A percentile compares a stretch with the other conserved stretches of the same genome.
phyloP scores from a whole-genome alignment of 2,888 invertebrate species.

The Slavum lentiscoides region DNA sequence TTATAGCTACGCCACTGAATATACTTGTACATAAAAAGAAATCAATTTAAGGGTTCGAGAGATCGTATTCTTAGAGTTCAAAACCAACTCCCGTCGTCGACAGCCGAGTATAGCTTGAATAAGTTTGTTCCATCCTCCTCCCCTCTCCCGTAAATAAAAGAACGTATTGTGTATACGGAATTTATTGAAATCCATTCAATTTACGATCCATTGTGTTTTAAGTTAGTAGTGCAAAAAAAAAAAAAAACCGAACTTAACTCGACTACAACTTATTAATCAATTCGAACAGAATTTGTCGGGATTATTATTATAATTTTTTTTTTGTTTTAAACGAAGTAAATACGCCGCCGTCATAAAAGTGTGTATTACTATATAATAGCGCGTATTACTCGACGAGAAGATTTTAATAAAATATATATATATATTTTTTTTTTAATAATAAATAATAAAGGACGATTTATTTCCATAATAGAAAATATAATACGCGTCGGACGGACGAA shows the following conservation, averaged over 20 bases:
- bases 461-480: background rate
- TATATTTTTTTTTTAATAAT: background rate
- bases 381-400: background rate
- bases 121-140: background rate
- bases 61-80: constrained; percentile 14
- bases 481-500: no score
- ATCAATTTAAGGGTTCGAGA: constrained; percentile 3
- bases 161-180: constrained; percentile 11
- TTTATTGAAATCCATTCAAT: constrained; percentile 37
- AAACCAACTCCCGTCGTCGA: constrained; percentile 2
- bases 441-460: background rate
- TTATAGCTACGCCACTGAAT: no score
- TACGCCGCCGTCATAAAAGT: background rate
- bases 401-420: background rate
- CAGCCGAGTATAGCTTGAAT: constrained; percentile 5
- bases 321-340: background rate
- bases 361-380: constrained; percentile 6
- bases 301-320: no score
- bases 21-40: background rate
- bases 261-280: constrained; percentile 38
- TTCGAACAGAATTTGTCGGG: background rate
- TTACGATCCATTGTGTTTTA: constrained; percentile 15
- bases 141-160: background rate
- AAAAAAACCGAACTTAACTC: background rate
- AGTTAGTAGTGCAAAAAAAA: constrained; percentile 9